Percentiles rank a stretch among this genome's conserved stretches.
Conservation (phyloP, 2,113 vertebrate genomes). For the Ranitomeya imitator region DNA sequence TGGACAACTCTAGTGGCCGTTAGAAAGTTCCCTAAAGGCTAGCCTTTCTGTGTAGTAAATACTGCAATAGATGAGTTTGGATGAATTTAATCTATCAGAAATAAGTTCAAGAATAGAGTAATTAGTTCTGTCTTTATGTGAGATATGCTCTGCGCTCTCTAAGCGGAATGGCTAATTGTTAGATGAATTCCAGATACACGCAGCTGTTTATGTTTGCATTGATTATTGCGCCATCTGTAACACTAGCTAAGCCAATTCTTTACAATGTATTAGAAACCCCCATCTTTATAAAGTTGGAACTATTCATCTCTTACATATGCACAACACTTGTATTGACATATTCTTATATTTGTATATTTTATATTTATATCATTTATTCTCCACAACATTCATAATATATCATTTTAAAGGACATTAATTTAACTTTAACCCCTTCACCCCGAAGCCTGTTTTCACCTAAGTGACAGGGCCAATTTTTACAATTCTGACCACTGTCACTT, state of each 20-base stretch:
- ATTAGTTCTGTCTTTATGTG: constrained; percentile 44
- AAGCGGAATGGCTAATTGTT: constrained; percentile 46
- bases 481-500: too few relatives aligned
- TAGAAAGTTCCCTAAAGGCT: background rate
- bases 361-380: background rate
- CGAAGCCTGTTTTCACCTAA: too few relatives aligned
- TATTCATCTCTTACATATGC: background rate
- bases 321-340: background rate
- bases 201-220: constrained; percentile 55
- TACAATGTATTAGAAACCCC: constrained; percentile 21
- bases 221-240: constrained; percentile 56
- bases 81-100: constrained; percentile 11
- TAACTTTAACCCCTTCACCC: too few relatives aligned
- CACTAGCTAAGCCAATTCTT: constrained; percentile 41
- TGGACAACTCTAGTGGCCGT: background rate
- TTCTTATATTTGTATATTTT: background rate
- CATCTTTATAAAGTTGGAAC: background rate
- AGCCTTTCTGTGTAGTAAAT: background rate
- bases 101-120: constrained; percentile 16
- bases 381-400: too few relatives aligned
- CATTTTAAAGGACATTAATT: too few relatives aligned
- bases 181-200: constrained; percentile 47
- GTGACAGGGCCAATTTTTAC: too few relatives aligned
- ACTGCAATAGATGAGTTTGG: background rate
- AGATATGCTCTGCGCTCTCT: constrained; percentile 28